Evolutionary conservation across 2,797 vertebrate species (phyloP).

Genomic region (Leuciscus waleckii): DNA sequence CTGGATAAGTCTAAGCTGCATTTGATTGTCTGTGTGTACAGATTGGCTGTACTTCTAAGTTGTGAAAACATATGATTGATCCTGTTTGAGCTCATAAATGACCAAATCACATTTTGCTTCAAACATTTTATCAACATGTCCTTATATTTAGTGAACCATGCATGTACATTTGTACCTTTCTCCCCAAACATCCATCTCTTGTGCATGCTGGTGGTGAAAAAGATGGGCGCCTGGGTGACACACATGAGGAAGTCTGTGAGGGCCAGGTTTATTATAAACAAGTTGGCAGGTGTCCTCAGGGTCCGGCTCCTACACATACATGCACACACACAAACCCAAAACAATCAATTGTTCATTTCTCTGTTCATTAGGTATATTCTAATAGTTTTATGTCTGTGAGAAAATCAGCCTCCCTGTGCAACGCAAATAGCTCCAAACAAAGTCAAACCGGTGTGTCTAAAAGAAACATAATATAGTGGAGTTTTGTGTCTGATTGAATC

Average conservation of each 20-base stretch:
- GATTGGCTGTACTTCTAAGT: neutral
- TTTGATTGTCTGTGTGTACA: neutral
- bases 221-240: constrained; percentile 88
- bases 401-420: neutral
- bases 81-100: neutral
- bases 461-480: neutral
- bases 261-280: constrained; percentile 92
- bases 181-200: constrained; percentile 95
- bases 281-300: constrained; percentile 88
- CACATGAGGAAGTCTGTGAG: constrained; percentile 94
- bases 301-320: constrained; percentile 82
- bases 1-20: neutral
- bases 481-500: neutral
- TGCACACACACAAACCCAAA: constrained; percentile 35
- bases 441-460: too few species aligned
- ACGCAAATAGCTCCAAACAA: neutral
- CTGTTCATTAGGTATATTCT: neutral
- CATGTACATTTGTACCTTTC: constrained; percentile 78
- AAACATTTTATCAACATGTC: neutral
- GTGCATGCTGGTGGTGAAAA: constrained; percentile 91
- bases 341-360: neutral
- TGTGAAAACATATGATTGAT: neutral
- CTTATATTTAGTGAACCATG: neutral
- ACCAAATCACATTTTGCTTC: neutral
- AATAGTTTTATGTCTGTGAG: neutral